Evolutionary conservation across 2,888 invertebrate species (phyloP), one percentile per base, ranked within the genome.

Genomic region (Darwinula stevensoni): DNA sequence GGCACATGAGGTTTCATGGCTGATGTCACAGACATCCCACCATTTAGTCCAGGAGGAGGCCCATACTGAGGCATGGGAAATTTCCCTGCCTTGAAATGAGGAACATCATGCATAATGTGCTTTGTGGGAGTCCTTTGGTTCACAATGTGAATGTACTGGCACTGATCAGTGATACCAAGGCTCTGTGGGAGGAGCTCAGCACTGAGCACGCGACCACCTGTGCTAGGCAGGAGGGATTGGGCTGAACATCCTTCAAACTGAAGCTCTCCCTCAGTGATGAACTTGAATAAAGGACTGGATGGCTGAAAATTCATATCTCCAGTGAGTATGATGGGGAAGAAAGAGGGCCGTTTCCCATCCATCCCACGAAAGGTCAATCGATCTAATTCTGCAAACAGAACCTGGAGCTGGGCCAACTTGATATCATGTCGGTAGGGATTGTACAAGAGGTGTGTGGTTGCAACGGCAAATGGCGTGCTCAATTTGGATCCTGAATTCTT

Each of bases 271-370:
- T 53, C 53, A 1, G 61, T 59, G 31, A 84, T 50, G 29, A 80
- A 61, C 34, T 61, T 51, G 42, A 72, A 66, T 2, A 80, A 61
- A 2, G 64, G 61, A 27, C 74, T 69, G 28, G 62, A 50, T 0
- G 82, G 78, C 34, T 62, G 56, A 2, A 74, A 65, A 52, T 94
- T 97, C 37, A 94, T 73, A 51, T 97, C 97, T 0, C 97, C 97
- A 3, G 78, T 72, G 36, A 94, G 40, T 36, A 97, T 65, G 4
- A 78, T 62, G 0, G 88, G 84, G 26, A 66, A 48, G 45, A 74
- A 68, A 3, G 51, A 49, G 1, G 54, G 46, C 17, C 51, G 52
- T 39, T 38, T 50, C 17, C 29, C 12, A 3, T 36, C 34, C 30
- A 30, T 41, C 3, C 39, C 40, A 27, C 50, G 49, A 42, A 59